Evolutionary conservation across 2,113 vertebrate genomes (phyloP).

Genomic region (Sprattus sprattus): DNA sequence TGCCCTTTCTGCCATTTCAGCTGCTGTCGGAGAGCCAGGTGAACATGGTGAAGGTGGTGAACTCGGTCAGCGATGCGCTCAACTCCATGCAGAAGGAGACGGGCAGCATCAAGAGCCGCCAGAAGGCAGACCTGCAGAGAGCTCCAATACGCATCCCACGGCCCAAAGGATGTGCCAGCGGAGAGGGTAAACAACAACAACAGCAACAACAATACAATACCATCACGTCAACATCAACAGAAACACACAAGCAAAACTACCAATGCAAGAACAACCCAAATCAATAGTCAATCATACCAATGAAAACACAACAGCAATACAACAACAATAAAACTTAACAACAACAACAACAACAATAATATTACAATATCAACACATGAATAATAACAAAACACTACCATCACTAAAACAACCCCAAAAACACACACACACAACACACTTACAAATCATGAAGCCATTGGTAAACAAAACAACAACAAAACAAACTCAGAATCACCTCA

Average conservation of each 20-base stretch:
- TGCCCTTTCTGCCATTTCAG: constrained; percentile 57
- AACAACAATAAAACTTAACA: no score
- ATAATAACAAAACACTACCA: no score
- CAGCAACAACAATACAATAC: background rate
- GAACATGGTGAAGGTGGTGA: constrained; percentile 79
- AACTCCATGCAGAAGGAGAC: constrained; percentile 81
- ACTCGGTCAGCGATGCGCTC: constrained; percentile 79
- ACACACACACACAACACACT: no score
- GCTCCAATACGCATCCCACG: constrained; percentile 59
- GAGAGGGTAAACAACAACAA: constrained; percentile 58
- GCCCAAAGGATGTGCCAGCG: constrained; percentile 73
- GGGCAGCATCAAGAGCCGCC: constrained; percentile 65
- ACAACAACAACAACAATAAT: background rate
- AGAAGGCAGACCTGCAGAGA: constrained; percentile 78
- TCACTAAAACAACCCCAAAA: no score
- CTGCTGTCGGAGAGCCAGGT: constrained; percentile 83
- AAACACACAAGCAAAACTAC: no score
- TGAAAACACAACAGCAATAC: no score
- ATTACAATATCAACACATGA: background rate
- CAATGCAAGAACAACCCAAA: no score
- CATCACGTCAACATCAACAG: no score
- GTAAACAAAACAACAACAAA: no score
- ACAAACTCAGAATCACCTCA: no score
- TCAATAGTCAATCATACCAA: background rate
- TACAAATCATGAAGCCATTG: no score